Conservation (phyloP, 2,888 invertebrate species). For the Thera britannica region DNA sequence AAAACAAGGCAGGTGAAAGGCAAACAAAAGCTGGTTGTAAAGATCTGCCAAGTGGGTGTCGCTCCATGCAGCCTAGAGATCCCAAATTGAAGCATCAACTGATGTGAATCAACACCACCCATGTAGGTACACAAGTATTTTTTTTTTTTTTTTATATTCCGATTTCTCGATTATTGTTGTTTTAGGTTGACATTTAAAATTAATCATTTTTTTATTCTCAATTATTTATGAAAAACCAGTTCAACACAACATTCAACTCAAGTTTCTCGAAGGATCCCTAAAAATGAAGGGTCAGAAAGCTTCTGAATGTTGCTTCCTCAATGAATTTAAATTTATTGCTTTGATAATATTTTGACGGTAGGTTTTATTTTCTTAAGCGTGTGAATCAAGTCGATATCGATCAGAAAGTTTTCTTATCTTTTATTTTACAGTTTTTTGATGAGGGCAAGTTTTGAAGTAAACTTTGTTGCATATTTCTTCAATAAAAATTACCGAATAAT, state of each 20-base stretch:
- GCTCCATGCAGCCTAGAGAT: not conserved
- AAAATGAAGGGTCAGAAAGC: slow-evolving; percentile 29
- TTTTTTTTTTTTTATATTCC: too few species aligned
- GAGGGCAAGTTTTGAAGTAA: too few species aligned
- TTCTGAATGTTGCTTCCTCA: slow-evolving; percentile 28
- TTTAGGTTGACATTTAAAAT: too few species aligned
- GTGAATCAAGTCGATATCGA: slow-evolving; percentile 8
- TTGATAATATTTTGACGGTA: slow-evolving; percentile 9
- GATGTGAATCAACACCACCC: too few species aligned
- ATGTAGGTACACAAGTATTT: too few species aligned
- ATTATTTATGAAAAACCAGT: too few species aligned
- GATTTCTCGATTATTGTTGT: too few species aligned
- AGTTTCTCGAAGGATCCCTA: slow-evolving; percentile 2
- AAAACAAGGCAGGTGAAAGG: slow-evolving; percentile 58
- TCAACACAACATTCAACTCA: too few species aligned
- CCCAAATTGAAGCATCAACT: not conserved
- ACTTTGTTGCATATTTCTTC: too few species aligned
- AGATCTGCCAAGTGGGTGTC: slow-evolving; percentile 2
- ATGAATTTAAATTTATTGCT: slow-evolving; percentile 21
- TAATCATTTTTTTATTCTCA: too few species aligned
- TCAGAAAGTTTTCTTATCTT: not conserved
- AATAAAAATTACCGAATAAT: too few species aligned
- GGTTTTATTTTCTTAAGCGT: slow-evolving; percentile 11
- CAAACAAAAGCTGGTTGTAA: slow-evolving; percentile 30
- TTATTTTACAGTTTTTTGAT: not conserved